These are phyloP conservation scores for Excalfactoria chinensis DNA, from an alignment of 2,113 vertebrate species.

Conservation along the genomic window DNA sequence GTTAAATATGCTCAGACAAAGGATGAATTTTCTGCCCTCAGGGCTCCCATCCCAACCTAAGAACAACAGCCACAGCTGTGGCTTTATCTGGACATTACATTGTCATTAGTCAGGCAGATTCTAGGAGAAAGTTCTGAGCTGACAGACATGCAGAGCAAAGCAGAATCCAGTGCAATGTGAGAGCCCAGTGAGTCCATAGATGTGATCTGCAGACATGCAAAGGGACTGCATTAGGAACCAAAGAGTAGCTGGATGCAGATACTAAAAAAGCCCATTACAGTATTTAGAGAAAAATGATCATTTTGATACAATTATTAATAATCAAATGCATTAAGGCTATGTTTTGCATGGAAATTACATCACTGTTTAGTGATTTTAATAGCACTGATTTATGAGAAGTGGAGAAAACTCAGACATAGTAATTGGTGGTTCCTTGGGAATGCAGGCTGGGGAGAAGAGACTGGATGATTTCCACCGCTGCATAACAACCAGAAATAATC, in stretches of 20 bases:
- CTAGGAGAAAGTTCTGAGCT: neutral
- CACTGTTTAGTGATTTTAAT: constrained; percentile 26
- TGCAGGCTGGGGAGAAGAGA: neutral
- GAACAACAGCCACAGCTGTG: neutral
- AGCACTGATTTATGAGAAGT: constrained; percentile 39
- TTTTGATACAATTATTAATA: constrained; percentile 40
- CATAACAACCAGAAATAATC: constrained; percentile 45
- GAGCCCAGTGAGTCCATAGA: neutral
- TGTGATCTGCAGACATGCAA: fast-evolving
- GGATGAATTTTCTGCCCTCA: neutral
- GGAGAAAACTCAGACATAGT: neutral
- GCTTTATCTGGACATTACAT: neutral
- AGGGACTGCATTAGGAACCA: neutral
- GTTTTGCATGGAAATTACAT: constrained; percentile 1
- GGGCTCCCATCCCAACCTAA: neutral
- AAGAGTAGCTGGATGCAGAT: constrained; percentile 14
- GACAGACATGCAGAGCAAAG: neutral
- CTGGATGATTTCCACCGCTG: constrained; percentile 16
- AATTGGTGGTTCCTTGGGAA: constrained; percentile 29
- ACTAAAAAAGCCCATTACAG: neutral
- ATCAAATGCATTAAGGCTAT: neutral
- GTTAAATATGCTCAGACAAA: neutral
- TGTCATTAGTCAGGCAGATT: neutral
- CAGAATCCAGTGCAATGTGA: neutral
- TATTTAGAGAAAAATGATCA: neutral